Conservation (phyloP, 2,888 invertebrate genomes). For the Helobdella robusta region DNA sequence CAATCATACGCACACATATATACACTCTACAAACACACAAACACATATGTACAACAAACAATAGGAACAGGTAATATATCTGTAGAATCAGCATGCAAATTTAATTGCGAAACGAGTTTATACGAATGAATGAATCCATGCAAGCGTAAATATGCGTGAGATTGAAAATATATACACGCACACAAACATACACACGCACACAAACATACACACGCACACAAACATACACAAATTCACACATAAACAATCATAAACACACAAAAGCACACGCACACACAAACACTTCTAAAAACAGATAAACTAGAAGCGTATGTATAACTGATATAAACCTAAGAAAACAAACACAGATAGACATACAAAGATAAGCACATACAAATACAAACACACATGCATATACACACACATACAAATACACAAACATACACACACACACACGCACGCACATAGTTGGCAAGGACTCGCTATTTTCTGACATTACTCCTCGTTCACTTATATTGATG, state of each 20-base stretch:
- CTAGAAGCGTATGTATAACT: too few species aligned
- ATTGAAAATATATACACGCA: background rate
- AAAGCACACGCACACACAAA: background rate
- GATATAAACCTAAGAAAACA: background rate
- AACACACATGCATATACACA: background rate
- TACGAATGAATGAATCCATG: too few species aligned
- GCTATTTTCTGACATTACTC: too few species aligned
- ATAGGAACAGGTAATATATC: too few species aligned
- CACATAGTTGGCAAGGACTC: too few species aligned
- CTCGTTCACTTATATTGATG: too few species aligned
- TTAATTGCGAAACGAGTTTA: too few species aligned
- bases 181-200: background rate
- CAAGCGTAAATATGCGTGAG: too few species aligned
- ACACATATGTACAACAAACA: background rate
- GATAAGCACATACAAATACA: background rate
- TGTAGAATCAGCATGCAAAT: too few species aligned
- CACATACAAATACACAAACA: too few species aligned
- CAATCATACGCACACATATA: background rate
- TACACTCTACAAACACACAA: background rate
- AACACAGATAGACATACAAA: background rate
- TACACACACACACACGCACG: too few species aligned
- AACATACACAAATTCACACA: background rate
- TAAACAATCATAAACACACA: background rate
- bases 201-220: background rate
- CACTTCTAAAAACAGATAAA: background rate